Evolutionary conservation across 2,113 vertebrate species (phyloP).

Genomic region (Lasiurus cinereus): DNA sequence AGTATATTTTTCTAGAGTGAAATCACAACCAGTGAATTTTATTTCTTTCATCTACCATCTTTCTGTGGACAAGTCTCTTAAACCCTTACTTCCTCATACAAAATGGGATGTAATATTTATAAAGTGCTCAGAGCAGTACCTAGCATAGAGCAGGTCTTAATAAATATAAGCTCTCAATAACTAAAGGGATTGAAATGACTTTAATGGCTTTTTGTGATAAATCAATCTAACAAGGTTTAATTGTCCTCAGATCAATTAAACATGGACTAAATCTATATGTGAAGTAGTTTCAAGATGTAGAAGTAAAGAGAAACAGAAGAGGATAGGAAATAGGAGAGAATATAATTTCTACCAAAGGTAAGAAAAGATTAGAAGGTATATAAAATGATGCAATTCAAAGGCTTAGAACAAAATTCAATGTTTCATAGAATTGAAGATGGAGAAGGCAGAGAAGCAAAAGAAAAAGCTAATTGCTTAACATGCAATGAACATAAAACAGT

Average conservation of each 20-base stretch:
- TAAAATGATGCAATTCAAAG: background rate
- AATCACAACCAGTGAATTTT: background rate
- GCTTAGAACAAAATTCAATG: background rate
- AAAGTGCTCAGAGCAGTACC: background rate
- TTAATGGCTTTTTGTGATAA: background rate
- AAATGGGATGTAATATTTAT: background rate
- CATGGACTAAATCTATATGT: background rate
- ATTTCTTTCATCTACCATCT: background rate
- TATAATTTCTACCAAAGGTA: background rate
- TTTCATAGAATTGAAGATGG: constrained; percentile 12
- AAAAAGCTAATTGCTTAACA: too few relatives aligned
- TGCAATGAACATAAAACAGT: too few relatives aligned
- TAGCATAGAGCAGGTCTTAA: background rate
- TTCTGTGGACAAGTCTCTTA: background rate
- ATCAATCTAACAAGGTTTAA: background rate
- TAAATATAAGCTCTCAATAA: background rate
- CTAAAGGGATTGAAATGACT: background rate
- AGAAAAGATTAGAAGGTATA: background rate
- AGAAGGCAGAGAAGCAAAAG: background rate
- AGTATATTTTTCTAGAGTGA: background rate
- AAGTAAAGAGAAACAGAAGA: background rate
- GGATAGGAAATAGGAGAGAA: background rate
- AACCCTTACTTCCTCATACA: background rate
- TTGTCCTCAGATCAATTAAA: background rate
- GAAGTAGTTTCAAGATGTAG: background rate